These are phyloP conservation scores for Cyanistes caeruleus DNA, from an alignment of 2,113 vertebrate genomes.

Conservation along the genomic window DNA sequence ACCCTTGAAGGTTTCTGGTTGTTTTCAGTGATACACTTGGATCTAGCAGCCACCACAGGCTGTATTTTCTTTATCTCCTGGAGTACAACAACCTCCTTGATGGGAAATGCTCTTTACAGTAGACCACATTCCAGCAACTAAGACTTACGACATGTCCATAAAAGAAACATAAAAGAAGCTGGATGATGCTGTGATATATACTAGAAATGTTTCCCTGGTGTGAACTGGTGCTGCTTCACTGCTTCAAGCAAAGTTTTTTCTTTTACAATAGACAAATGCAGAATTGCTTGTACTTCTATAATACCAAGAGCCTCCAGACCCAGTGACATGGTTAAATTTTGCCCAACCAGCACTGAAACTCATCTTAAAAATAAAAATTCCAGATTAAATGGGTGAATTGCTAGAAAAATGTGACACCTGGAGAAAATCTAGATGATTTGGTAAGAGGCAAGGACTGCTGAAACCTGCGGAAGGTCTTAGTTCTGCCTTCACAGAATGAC, in stretches of 20 bases:
- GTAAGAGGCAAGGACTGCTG: background rate
- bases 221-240: background rate
- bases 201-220: background rate
- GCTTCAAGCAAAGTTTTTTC: background rate
- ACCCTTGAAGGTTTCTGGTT: background rate
- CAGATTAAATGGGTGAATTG: background rate
- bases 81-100: background rate
- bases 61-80: background rate
- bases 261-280: background rate
- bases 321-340: accelerated
- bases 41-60: background rate
- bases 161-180: background rate
- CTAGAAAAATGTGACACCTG: background rate
- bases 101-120: constrained; percentile 4
- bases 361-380: background rate
- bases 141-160: background rate
- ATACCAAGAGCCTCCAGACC: background rate
- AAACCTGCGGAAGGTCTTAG: background rate
- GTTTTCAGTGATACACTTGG: background rate
- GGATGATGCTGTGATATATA: background rate
- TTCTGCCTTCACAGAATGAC: background rate
- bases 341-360: background rate
- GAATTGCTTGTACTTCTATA: background rate
- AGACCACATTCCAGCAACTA: background rate
- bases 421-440: background rate